Evolutionary conservation across 2,888 invertebrate species (phyloP).

Genomic region (Auanema freiburgensis): DNA sequence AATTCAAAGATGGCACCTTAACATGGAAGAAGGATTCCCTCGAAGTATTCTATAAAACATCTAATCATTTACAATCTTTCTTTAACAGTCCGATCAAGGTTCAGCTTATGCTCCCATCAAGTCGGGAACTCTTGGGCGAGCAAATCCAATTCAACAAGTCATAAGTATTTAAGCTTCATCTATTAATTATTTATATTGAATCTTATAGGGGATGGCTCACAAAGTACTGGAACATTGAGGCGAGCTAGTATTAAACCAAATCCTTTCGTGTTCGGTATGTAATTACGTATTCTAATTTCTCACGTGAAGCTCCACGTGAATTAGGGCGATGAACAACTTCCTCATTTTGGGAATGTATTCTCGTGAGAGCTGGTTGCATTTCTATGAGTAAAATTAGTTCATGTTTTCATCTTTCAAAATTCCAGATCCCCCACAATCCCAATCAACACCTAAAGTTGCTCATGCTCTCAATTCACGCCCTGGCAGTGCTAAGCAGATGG

Average conservation of each 20-base stretch:
- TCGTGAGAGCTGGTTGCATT: too few relatives aligned
- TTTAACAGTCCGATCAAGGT: too few relatives aligned
- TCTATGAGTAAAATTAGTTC: background rate
- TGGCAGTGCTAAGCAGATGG: slow-evolving; percentile 20
- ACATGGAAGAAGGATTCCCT: too few relatives aligned
- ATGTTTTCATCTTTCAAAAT: background rate
- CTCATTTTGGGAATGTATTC: too few relatives aligned
- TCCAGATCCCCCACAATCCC: slow-evolving; percentile 19
- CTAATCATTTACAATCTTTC: too few relatives aligned
- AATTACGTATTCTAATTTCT: background rate
- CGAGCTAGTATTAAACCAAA: slow-evolving; percentile 9
- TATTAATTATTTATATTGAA: background rate
- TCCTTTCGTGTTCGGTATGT: slow-evolving; percentile 21
- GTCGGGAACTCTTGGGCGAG: slow-evolving; percentile 10
- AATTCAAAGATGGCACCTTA: too few relatives aligned
- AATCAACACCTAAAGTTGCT: slow-evolving; percentile 19
- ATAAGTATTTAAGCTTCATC: background rate
- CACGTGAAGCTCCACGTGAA: background rate
- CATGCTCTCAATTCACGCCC: slow-evolving; percentile 8
- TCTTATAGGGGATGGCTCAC: background rate
- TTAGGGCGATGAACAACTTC: background rate
- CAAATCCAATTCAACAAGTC: slow-evolving; percentile 10
- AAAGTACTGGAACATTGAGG: slow-evolving; percentile 15
- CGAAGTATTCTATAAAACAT: too few relatives aligned
- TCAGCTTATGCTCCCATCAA: slow-evolving; percentile 19